phyloP scores from a whole-genome alignment of 2,797 vertebrate genomes.

The Crypturellus tataupa region DNA sequence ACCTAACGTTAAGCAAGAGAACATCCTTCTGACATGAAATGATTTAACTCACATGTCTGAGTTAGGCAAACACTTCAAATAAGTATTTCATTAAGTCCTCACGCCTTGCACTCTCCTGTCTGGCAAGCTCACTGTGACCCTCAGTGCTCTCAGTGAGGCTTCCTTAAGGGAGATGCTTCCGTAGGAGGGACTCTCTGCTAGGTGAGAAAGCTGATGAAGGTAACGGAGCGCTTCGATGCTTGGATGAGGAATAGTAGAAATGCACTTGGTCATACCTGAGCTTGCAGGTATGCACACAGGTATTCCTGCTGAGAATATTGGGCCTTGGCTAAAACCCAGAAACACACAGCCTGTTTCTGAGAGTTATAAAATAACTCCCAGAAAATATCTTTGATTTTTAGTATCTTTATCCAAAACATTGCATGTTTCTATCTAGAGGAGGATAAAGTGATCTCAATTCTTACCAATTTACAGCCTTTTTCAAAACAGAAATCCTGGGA shows the following conservation, averaged over 20 bases:
- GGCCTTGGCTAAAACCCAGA: neutral
- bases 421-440: neutral
- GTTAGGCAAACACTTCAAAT: neutral
- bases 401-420: neutral
- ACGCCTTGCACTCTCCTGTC: neutral
- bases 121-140: constrained; percentile 1
- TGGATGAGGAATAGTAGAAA: neutral
- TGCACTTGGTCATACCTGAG: neutral
- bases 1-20: neutral
- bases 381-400: neutral
- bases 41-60: neutral
- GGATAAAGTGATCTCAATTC: neutral
- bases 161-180: neutral
- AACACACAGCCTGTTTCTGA: neutral
- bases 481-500: neutral
- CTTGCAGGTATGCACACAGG: neutral
- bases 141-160: neutral
- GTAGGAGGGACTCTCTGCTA: neutral
- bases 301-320: neutral
- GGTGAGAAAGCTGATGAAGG: neutral
- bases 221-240: neutral
- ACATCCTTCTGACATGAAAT: neutral
- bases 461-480: neutral
- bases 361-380: neutral
- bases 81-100: neutral